Evolutionary conservation across 2,888 invertebrate species (phyloP).

Genomic region (Leptogaster cylindrica): DNA sequence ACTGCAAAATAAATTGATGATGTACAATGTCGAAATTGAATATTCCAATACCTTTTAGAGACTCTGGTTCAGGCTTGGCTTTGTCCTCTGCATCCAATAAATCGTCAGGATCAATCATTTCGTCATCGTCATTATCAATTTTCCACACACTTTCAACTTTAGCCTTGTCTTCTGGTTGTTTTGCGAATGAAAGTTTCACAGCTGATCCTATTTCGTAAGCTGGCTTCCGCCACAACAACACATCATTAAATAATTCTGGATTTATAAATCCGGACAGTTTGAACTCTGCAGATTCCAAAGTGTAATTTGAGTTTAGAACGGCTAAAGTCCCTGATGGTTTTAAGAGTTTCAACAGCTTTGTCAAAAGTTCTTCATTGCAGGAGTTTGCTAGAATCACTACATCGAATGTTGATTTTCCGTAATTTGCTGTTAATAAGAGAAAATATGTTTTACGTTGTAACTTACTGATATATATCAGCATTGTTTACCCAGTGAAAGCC

Average conservation of each 20-base stretch:
- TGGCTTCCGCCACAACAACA: slow-evolving; percentile 67
- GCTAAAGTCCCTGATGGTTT: slow-evolving; percentile 70
- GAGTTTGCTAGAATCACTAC: slow-evolving; percentile 63
- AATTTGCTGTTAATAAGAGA: slow-evolving; percentile 62
- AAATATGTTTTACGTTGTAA: background rate
- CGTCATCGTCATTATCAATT: slow-evolving; percentile 75
- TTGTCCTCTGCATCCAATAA: slow-evolving; percentile 90
- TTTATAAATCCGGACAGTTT: slow-evolving; percentile 71
- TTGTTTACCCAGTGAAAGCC: slow-evolving; percentile 67
- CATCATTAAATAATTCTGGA: slow-evolving; percentile 52
- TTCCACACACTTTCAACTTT: slow-evolving; percentile 72
- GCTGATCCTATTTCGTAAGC: slow-evolving; percentile 76
- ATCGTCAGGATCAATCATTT: slow-evolving; percentile 84
- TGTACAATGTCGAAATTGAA: slow-evolving; percentile 6
- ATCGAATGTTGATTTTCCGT: slow-evolving; percentile 68
- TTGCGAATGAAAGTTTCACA: slow-evolving; percentile 64
- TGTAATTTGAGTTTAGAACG: slow-evolving; percentile 61
- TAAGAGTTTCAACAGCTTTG: slow-evolving; percentile 67
- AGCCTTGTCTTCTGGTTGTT: slow-evolving; percentile 56
- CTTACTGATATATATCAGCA: background rate
- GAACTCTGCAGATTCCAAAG: slow-evolving; percentile 63
- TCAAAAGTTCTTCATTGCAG: slow-evolving; percentile 60
- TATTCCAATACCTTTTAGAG: slow-evolving; percentile 74
- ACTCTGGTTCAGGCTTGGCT: slow-evolving; percentile 82
- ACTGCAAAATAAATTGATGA: slow-evolving; percentile 63